A percentile compares a stretch with the other conserved stretches of the same genome.
phyloP scores from a whole-genome alignment of 37 sponge, comb jelly and placozoan genomes.

The Theonella swinhoei region DNA sequence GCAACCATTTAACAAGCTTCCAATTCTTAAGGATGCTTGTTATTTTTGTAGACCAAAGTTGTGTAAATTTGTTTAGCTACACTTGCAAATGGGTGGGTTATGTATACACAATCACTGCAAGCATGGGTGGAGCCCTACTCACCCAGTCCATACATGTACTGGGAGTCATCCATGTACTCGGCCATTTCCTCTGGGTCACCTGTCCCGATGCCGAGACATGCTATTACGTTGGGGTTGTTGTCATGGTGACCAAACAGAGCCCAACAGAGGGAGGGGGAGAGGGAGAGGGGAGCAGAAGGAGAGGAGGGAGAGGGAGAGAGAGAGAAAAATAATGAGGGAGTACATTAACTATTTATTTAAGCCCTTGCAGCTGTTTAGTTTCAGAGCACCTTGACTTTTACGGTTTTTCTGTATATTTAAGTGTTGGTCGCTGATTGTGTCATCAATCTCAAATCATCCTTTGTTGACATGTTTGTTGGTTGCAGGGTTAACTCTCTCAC shows the following conservation, averaged over 20 bases:
- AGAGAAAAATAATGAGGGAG: background rate
- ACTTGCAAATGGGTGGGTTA: background rate
- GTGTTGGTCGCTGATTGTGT: no score
- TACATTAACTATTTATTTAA: no score
- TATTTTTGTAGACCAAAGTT: no score
- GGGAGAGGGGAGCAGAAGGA: background rate
- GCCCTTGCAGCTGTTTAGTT: no score
- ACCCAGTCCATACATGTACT: constrained; percentile 81
- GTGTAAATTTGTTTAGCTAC: background rate
- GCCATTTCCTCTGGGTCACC: constrained; percentile 77
- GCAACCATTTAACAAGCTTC: no score
- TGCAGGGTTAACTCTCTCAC: no score
- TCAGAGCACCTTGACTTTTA: no score
- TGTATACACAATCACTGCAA: background rate
- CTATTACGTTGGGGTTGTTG: constrained; percentile 64
- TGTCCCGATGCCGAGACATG: constrained; percentile 32
- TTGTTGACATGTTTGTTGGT: no score
- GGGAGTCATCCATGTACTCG: constrained; percentile 42
- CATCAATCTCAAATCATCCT: no score
- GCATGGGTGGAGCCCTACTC: constrained; percentile 15
- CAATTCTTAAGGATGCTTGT: background rate
- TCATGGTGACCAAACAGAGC: constrained; percentile 75
- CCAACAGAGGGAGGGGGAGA: constrained; percentile 29
- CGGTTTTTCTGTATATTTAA: no score
- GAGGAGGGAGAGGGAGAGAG: background rate